phyloP scores from a whole-genome alignment of 2,113 vertebrate species.

The Passer domesticus region DNA sequence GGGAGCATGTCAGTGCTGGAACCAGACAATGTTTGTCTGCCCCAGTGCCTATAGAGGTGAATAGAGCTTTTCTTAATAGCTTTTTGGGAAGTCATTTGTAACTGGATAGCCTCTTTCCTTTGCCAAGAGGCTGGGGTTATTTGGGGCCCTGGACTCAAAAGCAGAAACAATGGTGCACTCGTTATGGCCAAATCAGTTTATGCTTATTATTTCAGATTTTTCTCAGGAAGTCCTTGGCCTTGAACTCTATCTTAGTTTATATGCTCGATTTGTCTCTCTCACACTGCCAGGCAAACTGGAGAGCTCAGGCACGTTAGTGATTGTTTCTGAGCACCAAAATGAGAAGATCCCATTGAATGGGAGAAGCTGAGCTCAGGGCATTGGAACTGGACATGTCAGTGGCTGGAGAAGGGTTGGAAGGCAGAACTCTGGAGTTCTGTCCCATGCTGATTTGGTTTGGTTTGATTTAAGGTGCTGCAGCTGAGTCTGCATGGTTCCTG shows the following conservation, averaged over 20 bases:
- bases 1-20: background rate
- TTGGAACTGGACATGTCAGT: background rate
- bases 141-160: background rate
- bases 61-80: background rate
- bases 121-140: background rate
- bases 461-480: background rate
- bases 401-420: background rate
- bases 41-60: background rate
- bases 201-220: background rate
- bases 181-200: rapidly evolving
- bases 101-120: background rate
- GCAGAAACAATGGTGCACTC: background rate
- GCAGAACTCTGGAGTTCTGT: background rate
- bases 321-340: background rate
- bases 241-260: background rate
- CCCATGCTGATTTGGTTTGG: background rate
- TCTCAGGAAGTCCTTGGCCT: background rate
- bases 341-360: background rate
- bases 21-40: background rate
- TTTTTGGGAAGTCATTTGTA: background rate
- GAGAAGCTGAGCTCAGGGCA: background rate
- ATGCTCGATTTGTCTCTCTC: background rate
- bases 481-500: rapidly evolving
- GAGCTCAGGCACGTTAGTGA: background rate
- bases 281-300: background rate